phyloP scores from a whole-genome alignment of 2,888 invertebrate genomes.

The Mechanitis mazaeus region DNA sequence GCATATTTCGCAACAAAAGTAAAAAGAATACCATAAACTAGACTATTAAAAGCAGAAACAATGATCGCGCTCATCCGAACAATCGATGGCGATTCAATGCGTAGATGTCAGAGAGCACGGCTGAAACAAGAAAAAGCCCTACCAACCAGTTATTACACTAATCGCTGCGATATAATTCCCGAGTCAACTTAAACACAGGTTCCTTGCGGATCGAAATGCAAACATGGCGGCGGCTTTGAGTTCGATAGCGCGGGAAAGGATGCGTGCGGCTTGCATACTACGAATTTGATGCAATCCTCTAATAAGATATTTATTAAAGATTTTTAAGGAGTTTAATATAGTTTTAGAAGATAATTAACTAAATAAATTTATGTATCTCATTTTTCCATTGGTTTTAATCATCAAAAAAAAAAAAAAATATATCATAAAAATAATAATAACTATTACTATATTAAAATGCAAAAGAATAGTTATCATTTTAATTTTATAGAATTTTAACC shows the following conservation, averaged over 20 bases:
- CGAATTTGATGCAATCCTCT: conserved; percentile 23
- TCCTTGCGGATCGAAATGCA: conserved; percentile 75
- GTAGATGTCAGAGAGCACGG: conserved; percentile 55
- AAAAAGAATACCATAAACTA: conserved; percentile 10
- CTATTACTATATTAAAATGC: too few relatives aligned
- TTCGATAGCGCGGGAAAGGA: conserved; percentile 56
- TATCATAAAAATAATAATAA: too few relatives aligned
- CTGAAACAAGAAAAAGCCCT: conserved; percentile 67
- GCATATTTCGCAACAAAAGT: background rate
- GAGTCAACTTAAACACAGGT: conserved; percentile 77
- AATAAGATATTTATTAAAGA: conserved; percentile 1
- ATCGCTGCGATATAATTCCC: conserved; percentile 76
- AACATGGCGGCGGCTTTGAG: conserved; percentile 76
- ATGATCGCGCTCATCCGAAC: conserved; percentile 54
- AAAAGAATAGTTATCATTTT: background rate
- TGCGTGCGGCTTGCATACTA: conserved; percentile 39
- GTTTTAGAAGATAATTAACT: too few relatives aligned
- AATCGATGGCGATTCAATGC: conserved; percentile 59
- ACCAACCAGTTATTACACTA: conserved; percentile 77
- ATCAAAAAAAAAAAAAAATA: too few relatives aligned
- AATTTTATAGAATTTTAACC: too few relatives aligned
- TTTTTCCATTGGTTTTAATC: too few relatives aligned
- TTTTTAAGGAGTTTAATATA: too few relatives aligned
- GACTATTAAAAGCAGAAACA: conserved; percentile 44
- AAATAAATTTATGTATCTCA: too few relatives aligned